Percentiles rank a stretch among this genome's conserved stretches.
Evolutionary conservation across 2,797 vertebrate species (phyloP).

Genomic region (Oryzias dopingdopingensis): DNA sequence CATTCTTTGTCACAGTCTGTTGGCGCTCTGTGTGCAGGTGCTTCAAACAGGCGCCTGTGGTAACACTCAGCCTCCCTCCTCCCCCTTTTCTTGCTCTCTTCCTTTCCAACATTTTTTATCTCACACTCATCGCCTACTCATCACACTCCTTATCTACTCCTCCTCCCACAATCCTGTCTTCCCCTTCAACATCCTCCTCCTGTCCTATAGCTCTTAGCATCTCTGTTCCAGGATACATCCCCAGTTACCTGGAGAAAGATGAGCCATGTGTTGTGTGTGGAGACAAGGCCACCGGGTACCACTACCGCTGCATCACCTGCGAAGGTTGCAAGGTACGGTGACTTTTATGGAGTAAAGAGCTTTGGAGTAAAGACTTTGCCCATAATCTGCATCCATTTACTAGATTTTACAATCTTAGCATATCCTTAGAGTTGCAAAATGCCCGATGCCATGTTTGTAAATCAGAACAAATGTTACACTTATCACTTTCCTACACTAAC

Average conservation of each 20-base stretch:
- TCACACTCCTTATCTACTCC: neutral
- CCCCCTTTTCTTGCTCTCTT: constrained; percentile 3
- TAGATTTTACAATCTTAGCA: too few species aligned
- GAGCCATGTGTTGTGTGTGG: constrained; percentile 97
- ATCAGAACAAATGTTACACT: too few species aligned
- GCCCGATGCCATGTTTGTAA: too few species aligned
- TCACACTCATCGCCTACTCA: neutral
- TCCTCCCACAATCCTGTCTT: constrained; percentile 22
- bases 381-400: too few species aligned
- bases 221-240: constrained; percentile 89
- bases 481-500: too few species aligned
- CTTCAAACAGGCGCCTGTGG: constrained; percentile 40
- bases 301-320: constrained; percentile 98
- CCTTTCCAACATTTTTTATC: neutral
- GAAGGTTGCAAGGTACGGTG: constrained; percentile 93
- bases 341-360: too few species aligned
- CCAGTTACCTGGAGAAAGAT: constrained; percentile 98
- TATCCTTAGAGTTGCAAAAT: too few species aligned
- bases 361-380: too few species aligned
- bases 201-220: constrained; percentile 71
- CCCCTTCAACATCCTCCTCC: constrained; percentile 47
- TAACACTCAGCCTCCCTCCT: constrained; percentile 33
- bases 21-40: constrained; percentile 28
- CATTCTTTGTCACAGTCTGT: constrained; percentile 39
- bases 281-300: constrained; percentile 96